These are phyloP conservation scores for Artibeus lituratus DNA, from an alignment of 2,797 vertebrate species.

Conservation along the genomic window DNA sequence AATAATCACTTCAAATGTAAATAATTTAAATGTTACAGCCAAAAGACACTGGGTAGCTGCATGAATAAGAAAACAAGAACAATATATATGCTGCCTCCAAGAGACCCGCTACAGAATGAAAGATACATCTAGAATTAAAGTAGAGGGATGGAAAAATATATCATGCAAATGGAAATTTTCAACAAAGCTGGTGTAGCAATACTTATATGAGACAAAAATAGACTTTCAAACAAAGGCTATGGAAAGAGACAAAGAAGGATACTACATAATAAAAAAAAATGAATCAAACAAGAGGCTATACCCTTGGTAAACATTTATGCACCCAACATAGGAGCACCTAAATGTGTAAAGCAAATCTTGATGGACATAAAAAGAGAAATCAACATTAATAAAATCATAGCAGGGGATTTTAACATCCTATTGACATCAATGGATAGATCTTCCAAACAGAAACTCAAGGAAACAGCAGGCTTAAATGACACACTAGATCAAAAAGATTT, in stretches of 20 bases:
- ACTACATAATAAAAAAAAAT: neutral
- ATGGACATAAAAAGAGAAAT: neutral
- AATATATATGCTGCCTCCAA: neutral
- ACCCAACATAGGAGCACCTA: neutral
- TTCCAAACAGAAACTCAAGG: neutral
- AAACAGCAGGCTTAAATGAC: neutral
- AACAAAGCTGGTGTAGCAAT: neutral
- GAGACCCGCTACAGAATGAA: neutral
- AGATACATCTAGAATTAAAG: neutral
- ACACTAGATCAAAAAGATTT: neutral
- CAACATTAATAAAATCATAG: neutral
- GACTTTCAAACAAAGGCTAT: neutral
- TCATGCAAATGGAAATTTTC: neutral
- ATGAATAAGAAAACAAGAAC: neutral
- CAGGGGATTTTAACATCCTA: neutral
- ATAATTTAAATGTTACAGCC: neutral
- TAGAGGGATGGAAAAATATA: neutral
- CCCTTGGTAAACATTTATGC: too few relatives aligned
- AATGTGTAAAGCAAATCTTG: neutral
- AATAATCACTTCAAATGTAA: neutral
- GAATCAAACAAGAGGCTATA: neutral
- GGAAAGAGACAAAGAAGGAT: neutral
- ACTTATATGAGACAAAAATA: neutral
- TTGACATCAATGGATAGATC: neutral
- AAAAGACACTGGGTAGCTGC: neutral